Conservation (phyloP, 2,797 vertebrate genomes). For the Trematomus bernacchii region DNA sequence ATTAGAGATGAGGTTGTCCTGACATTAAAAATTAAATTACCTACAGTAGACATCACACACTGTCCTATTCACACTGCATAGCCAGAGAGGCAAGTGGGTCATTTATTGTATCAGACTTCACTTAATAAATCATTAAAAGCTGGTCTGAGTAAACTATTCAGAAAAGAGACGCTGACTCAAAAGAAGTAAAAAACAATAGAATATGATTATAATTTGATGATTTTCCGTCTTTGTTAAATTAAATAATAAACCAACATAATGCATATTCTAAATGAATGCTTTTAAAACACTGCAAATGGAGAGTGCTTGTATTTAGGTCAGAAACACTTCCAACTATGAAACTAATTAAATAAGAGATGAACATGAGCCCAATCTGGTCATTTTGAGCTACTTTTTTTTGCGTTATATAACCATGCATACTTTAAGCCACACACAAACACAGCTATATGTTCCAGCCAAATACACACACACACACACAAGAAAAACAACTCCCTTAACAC, state of each 20-base stretch:
- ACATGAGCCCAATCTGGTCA: slow-evolving; percentile 50
- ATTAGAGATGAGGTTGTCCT: slow-evolving; percentile 30
- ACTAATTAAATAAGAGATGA: slow-evolving; percentile 57
- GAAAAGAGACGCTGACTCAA: slow-evolving; percentile 2
- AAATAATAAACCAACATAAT: slow-evolving; percentile 29
- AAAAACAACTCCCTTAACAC: slow-evolving; percentile 44
- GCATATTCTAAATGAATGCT: slow-evolving; percentile 25
- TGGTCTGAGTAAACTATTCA: slow-evolving; percentile 17
- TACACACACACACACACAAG: slow-evolving; percentile 42
- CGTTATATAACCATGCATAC: slow-evolving; percentile 48
- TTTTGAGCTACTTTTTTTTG: slow-evolving; percentile 33
- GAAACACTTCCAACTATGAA: slow-evolving; percentile 55
- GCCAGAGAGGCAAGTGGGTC: slow-evolving; percentile 49
- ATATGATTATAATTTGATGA: background rate
- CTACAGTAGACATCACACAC: slow-evolving; percentile 56
- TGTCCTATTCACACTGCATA: slow-evolving; percentile 58
- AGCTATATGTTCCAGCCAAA: slow-evolving; percentile 37
- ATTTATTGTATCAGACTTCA: slow-evolving; percentile 52
- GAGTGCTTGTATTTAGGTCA: slow-evolving; percentile 56
- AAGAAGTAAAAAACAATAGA: background rate
- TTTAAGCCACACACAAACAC: slow-evolving; percentile 37
- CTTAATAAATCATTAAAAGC: slow-evolving; percentile 51
- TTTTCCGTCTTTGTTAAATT: background rate
- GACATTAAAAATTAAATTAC: slow-evolving; percentile 55
- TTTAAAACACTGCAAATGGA: slow-evolving; percentile 30